Evolutionary conservation across 2,113 vertebrate species (phyloP).

Genomic region (Sinosuthora webbiana): DNA sequence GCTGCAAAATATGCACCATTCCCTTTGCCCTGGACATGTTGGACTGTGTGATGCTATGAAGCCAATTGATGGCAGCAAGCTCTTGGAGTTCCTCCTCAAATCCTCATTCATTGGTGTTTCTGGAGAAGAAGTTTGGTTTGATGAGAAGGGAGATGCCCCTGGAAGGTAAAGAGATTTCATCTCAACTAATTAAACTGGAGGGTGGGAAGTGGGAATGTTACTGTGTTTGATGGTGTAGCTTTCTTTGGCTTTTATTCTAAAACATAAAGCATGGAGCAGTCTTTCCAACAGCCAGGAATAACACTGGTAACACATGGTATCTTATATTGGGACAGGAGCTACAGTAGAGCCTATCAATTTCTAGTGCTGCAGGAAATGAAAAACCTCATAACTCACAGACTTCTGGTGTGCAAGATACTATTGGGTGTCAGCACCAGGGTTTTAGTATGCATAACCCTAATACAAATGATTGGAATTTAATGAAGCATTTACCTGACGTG

Average conservation of each 20-base stretch:
- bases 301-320: neutral
- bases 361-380: neutral
- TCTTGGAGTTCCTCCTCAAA: constrained; percentile 93
- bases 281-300: neutral
- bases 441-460: neutral
- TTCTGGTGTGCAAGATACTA: neutral
- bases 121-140: constrained; percentile 96
- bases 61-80: constrained; percentile 94
- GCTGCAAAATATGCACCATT: constrained; percentile 92
- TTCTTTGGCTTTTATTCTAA: neutral
- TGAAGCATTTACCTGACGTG: neutral
- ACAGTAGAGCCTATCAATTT: neutral
- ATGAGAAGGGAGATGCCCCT: constrained; percentile 95
- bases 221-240: neutral
- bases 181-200: neutral
- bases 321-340: neutral
- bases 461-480: neutral
- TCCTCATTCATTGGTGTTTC: constrained; percentile 92
- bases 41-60: constrained; percentile 96
- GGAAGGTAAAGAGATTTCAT: constrained; percentile 82
- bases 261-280: neutral
- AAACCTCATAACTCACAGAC: neutral
- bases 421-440: neutral
- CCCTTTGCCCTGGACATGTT: constrained; percentile 83
- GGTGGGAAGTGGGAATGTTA: neutral